A percentile compares a stretch with the other conserved stretches of the same genome.
These are phyloP conservation scores for Pogonocherus hispidulus DNA, from an alignment of 2,888 invertebrate species.

Conservation along the genomic window DNA sequence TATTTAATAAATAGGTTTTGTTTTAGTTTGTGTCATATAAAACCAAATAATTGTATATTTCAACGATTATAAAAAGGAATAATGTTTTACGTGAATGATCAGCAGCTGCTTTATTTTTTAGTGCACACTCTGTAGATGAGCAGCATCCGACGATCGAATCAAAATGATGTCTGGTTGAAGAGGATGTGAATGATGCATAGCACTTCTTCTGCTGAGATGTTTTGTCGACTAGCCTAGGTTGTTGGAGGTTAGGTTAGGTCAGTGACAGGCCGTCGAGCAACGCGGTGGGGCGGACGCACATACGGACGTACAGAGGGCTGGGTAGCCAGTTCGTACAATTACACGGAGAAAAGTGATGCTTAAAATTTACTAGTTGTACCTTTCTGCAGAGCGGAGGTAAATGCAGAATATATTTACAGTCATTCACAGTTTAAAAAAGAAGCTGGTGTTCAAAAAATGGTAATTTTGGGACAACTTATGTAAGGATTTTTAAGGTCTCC, in stretches of 20 bases:
- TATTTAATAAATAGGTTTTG: too few species aligned
- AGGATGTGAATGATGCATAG: slow-evolving; percentile 37
- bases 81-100: too few species aligned
- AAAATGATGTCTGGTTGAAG: slow-evolving; percentile 26
- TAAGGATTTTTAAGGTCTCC: too few species aligned
- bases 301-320: slow-evolving; percentile 28
- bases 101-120: not conserved
- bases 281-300: slow-evolving; percentile 13
- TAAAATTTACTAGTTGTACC: not conserved
- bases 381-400: too few species aligned
- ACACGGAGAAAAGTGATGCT: not conserved
- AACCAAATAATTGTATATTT: too few species aligned
- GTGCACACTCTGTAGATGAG: slow-evolving; percentile 15
- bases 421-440: too few species aligned
- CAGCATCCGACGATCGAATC: slow-evolving; percentile 24
- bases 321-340: slow-evolving; percentile 1
- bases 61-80: too few species aligned
- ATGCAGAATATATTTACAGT: too few species aligned
- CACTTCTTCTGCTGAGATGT: slow-evolving; percentile 33
- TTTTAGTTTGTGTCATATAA: too few species aligned
- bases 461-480: too few species aligned
- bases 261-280: slow-evolving; percentile 47
- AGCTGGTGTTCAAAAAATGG: too few species aligned
- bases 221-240: slow-evolving; percentile 49
- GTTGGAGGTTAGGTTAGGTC: slow-evolving; percentile 57